Conservation (phyloP, 2,797 vertebrate species). For the Spea hammondii region DNA sequence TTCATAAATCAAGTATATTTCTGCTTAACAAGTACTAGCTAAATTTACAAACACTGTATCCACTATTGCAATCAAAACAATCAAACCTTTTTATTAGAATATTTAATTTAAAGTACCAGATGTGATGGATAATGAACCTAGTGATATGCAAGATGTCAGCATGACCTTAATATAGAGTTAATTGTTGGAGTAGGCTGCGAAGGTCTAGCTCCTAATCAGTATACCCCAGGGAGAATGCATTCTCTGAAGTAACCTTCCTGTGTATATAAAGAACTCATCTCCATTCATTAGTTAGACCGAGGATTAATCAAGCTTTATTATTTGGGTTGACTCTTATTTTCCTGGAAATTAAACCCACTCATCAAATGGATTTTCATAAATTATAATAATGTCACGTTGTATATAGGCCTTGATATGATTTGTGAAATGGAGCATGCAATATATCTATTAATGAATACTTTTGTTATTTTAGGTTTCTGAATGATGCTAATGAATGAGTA, state of each 20-base stretch:
- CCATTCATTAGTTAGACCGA: constrained; percentile 2
- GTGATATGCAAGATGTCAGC: constrained; percentile 21
- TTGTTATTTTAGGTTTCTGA: no score
- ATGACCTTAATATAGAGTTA: constrained; percentile 25
- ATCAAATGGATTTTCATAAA: no score
- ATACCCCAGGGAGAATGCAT: constrained; percentile 11
- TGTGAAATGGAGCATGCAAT: no score
- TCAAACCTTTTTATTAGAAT: constrained; percentile 26
- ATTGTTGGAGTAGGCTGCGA: constrained; percentile 30
- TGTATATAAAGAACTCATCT: constrained; percentile 23
- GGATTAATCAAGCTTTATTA: neutral
- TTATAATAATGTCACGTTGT: no score
- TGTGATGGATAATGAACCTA: constrained; percentile 14
- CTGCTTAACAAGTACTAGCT: neutral
- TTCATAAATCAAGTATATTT: neutral
- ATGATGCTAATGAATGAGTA: no score
- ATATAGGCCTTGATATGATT: no score
- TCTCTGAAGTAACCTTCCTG: constrained; percentile 26
- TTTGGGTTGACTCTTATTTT: neutral
- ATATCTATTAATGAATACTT: no score
- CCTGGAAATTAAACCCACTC: no score
- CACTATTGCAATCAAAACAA: neutral
- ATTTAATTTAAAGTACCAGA: constrained; percentile 7
- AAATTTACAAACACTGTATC: neutral
- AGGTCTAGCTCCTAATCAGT: constrained; percentile 22